Conservation (phyloP, 2,888 invertebrate genomes). For the Ennomos fuscantarius region DNA sequence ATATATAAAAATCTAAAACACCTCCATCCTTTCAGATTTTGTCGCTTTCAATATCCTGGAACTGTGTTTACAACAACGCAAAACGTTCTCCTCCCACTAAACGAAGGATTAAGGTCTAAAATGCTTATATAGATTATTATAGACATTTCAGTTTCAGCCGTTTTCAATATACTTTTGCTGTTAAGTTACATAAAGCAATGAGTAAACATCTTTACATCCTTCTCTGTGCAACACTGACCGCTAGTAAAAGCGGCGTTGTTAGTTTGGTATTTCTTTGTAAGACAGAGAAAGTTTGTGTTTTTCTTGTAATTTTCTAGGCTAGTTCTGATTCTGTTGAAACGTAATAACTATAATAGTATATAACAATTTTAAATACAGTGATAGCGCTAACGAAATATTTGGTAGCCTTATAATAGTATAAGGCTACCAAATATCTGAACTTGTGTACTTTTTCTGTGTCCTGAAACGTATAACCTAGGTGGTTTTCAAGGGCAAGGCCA, state of each 20-base stretch:
- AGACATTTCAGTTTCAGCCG: too few relatives aligned
- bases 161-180: slow-evolving; percentile 69
- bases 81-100: slow-evolving; percentile 1
- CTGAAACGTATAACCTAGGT: too few relatives aligned
- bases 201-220: slow-evolving; percentile 47
- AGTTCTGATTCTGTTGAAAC: slow-evolving; percentile 18
- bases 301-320: slow-evolving; percentile 5
- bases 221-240: slow-evolving; percentile 57
- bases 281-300: slow-evolving; percentile 21
- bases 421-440: background rate
- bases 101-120: slow-evolving; percentile 6
- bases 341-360: background rate
- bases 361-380: too few relatives aligned
- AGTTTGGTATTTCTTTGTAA: slow-evolving; percentile 8
- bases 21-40: slow-evolving; percentile 45
- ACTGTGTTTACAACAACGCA: background rate
- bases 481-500: too few relatives aligned
- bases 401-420: too few relatives aligned
- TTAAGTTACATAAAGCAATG: slow-evolving; percentile 70
- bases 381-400: too few relatives aligned
- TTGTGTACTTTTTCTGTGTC: background rate
- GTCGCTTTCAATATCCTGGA: slow-evolving; percentile 6
- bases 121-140: background rate
- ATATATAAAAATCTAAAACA: slow-evolving; percentile 54
- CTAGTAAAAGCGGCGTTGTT: slow-evolving; percentile 44